Evolutionary conservation across 2,113 vertebrate genomes (phyloP).

Genomic region (Clarias magur): DNA sequence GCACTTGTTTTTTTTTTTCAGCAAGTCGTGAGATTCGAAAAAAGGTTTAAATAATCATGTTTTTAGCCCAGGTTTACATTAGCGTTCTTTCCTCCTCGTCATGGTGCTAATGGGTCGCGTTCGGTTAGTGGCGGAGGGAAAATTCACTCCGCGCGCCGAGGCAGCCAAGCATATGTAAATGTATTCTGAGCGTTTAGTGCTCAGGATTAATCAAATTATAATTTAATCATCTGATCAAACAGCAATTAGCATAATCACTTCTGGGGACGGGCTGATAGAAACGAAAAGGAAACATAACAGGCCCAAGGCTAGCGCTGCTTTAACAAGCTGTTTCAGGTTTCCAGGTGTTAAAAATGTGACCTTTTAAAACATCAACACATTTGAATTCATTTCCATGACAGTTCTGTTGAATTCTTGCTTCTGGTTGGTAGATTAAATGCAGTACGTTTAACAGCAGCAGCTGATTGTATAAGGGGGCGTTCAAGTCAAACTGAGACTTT

Average conservation of each 20-base stretch:
- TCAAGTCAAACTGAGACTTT: too few species aligned
- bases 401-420: neutral
- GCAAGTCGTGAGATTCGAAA: neutral
- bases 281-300: slow-evolving; percentile 70
- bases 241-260: slow-evolving; percentile 91
- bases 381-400: slow-evolving; percentile 6
- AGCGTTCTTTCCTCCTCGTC: neutral
- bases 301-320: slow-evolving; percentile 68
- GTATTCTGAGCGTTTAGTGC: slow-evolving; percentile 81
- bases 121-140: slow-evolving; percentile 33
- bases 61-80: neutral
- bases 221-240: slow-evolving; percentile 97
- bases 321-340: slow-evolving; percentile 70
- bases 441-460: neutral
- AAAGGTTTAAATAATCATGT: slow-evolving; percentile 28
- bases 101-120: slow-evolving; percentile 31
- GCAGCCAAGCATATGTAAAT: slow-evolving; percentile 77
- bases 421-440: neutral
- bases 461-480: too few species aligned
- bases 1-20: slow-evolving; percentile 53
- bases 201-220: slow-evolving; percentile 85
- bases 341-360: slow-evolving; percentile 49
- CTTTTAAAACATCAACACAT: neutral
- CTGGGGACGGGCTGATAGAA: slow-evolving; percentile 81
- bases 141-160: slow-evolving; percentile 59